phyloP scores from a whole-genome alignment of 2,797 vertebrate genomes.

The Pseudocheirus occidentalis region DNA sequence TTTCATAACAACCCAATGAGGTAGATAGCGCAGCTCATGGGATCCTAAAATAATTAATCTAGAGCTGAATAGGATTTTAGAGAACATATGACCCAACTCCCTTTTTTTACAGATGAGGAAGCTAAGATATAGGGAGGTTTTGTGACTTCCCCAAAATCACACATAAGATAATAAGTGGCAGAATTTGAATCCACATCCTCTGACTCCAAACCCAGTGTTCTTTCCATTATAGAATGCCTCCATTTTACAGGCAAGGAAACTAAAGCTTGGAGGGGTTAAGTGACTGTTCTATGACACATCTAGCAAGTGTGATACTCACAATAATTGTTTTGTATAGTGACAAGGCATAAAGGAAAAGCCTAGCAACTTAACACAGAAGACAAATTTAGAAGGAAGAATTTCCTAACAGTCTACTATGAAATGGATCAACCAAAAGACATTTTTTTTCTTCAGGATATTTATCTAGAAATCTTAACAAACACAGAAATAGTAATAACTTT shows the following conservation, averaged over 20 bases:
- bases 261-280: neutral
- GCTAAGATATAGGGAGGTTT: neutral
- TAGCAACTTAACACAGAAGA: neutral
- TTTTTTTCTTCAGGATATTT: neutral
- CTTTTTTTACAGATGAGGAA: neutral
- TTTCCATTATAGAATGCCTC: neutral
- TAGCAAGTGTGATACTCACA: neutral
- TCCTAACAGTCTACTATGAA: neutral
- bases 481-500: neutral
- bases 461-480: neutral
- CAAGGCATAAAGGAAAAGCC: neutral
- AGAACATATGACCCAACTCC: neutral
- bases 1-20: neutral
- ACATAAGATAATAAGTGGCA: neutral
- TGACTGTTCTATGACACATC: neutral
- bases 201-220: neutral
- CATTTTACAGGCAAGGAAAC: neutral
- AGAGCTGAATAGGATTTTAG: neutral
- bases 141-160: neutral
- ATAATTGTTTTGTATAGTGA: neutral
- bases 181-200: neutral
- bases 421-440: neutral
- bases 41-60: neutral
- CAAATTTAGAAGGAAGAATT: neutral
- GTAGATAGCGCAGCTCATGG: neutral